These are phyloP conservation scores for Sapayoa aenigma DNA, from an alignment of 2,113 vertebrate genomes.

Conservation along the genomic window DNA sequence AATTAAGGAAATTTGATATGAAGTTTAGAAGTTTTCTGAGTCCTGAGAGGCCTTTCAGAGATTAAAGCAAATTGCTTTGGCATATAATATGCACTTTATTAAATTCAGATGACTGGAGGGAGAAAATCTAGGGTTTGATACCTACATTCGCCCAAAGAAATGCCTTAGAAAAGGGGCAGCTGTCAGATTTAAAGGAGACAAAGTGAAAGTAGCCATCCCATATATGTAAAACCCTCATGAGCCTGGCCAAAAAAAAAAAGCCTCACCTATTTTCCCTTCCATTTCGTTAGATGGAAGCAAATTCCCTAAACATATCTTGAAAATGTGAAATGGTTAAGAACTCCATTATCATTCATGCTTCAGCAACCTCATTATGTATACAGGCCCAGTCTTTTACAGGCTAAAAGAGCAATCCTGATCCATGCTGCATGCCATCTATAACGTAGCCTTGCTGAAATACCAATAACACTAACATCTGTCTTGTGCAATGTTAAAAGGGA, in stretches of 20 bases:
- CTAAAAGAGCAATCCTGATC: conserved; percentile 57
- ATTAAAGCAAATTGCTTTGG: conserved; percentile 21
- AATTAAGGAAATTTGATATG: conserved; percentile 31
- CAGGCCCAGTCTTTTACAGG: conserved; percentile 38
- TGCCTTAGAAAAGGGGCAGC: background rate
- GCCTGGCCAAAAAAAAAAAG: background rate
- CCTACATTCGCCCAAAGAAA: background rate
- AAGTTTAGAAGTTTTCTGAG: conserved; percentile 3
- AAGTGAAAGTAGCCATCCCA: background rate
- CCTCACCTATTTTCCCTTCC: background rate
- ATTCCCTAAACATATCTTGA: background rate
- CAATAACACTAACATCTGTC: conserved; percentile 63
- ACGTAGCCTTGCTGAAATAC: conserved; percentile 40
- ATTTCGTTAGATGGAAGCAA: conserved; percentile 3
- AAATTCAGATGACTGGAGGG: background rate
- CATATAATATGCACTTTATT: conserved; percentile 21
- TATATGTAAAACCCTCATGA: background rate
- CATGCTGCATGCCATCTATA: conserved; percentile 52
- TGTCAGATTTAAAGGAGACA: background rate
- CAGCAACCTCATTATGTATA: conserved; percentile 50
- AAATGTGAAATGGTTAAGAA: background rate
- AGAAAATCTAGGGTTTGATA: background rate
- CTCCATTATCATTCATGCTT: conserved; percentile 49
- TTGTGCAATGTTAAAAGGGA: conserved; percentile 46
- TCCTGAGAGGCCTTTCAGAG: background rate